These are phyloP conservation scores for Nasonia oneida DNA, from an alignment of 2,888 invertebrate species.

Conservation along the genomic window DNA sequence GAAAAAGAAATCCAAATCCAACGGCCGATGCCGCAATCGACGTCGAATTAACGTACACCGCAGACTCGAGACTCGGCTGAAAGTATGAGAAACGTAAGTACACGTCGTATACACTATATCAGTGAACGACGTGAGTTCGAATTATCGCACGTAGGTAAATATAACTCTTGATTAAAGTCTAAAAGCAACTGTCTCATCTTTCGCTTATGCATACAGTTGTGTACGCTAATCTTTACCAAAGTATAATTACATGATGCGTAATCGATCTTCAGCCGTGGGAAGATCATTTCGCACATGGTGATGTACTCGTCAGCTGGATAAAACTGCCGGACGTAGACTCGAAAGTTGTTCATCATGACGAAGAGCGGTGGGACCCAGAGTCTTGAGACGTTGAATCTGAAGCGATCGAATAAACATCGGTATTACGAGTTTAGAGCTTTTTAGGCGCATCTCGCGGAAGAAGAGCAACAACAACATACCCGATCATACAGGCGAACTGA, in stretches of 20 bases:
- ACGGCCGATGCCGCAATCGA: constrained; percentile 74
- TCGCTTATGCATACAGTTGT: no score
- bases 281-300: constrained; percentile 79
- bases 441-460: background rate
- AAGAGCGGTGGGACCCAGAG: constrained; percentile 83
- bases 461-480: constrained; percentile 79
- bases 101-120: no score
- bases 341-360: constrained; percentile 81
- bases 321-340: constrained; percentile 68
- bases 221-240: constrained; percentile 52
- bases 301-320: constrained; percentile 71
- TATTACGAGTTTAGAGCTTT: background rate
- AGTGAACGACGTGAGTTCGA: background rate
- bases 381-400: constrained; percentile 82
- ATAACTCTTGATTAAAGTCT: no score
- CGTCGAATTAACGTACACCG: constrained; percentile 74
- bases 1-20: constrained; percentile 70
- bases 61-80: constrained; percentile 71
- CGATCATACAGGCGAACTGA: constrained; percentile 84
- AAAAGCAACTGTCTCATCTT: no score
- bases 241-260: constrained; percentile 59
- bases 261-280: constrained; percentile 60
- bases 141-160: no score
- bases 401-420: background rate
- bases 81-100: constrained; percentile 50